phyloP scores from a whole-genome alignment of 2,797 vertebrate species.

The Sebastes nivosus region DNA sequence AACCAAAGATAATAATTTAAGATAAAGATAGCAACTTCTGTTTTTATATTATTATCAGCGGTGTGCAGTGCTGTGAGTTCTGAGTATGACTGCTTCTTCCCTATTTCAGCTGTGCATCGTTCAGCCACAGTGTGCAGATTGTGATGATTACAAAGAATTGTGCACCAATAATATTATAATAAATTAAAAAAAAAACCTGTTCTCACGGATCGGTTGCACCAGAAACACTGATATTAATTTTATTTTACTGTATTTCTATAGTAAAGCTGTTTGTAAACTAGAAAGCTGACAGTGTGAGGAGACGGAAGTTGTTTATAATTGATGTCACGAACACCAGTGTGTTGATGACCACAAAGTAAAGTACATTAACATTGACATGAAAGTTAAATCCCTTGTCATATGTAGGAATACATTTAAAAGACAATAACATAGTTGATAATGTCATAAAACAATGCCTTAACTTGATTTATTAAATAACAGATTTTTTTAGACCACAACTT shows the following conservation, averaged over 20 bases:
- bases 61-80: neutral
- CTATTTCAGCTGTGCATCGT: conserved; percentile 3
- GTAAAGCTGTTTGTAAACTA: neutral
- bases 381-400: neutral
- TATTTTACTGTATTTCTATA: neutral
- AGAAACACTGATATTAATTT: neutral
- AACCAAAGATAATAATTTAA: neutral
- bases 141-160: neutral
- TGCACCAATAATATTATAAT: neutral
- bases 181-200: neutral
- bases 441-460: neutral
- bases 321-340: neutral
- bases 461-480: neutral
- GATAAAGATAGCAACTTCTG: conserved; percentile 21
- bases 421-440: neutral
- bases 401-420: neutral
- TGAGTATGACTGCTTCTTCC: conserved; percentile 33
- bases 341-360: neutral
- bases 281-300: neutral
- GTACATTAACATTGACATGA: neutral
- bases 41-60: conserved; percentile 6
- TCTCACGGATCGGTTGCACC: neutral
- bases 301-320: neutral
- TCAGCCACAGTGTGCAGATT: neutral
- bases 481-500: neutral